A percentile compares a stretch with the other conserved stretches of the same genome.
Conservation (phyloP, 2,888 invertebrate genomes). For the Cheilosia grossa region DNA sequence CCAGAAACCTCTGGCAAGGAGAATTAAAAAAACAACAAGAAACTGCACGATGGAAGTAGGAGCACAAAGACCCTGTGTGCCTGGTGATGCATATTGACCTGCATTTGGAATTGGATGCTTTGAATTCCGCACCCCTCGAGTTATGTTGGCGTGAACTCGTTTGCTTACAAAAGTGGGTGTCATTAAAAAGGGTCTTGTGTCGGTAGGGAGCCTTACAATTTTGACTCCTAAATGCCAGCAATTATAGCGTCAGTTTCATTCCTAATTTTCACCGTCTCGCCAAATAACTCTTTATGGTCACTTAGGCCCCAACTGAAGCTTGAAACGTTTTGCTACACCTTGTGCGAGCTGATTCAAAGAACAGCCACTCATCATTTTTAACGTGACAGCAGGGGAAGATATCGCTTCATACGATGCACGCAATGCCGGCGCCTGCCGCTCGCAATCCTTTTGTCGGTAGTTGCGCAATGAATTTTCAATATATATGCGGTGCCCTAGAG, state of each 20-base stretch:
- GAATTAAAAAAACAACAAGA: conserved; percentile 30
- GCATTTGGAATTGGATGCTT: conserved; percentile 61
- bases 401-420: conserved; percentile 27
- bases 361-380: conserved; percentile 8
- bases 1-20: conserved; percentile 35
- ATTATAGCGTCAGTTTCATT: conserved; percentile 62
- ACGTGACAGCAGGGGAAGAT: conserved; percentile 17
- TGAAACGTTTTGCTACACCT: conserved; percentile 12
- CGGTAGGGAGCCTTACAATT: neutral
- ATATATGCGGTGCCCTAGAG: neutral
- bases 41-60: conserved; percentile 20
- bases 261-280: conserved; percentile 28
- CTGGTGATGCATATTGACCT: conserved; percentile 56
- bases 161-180: conserved; percentile 35
- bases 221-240: conserved; percentile 41
- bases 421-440: conserved; percentile 20
- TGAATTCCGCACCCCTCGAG: conserved; percentile 13
- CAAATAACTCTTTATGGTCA: conserved; percentile 39
- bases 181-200: conserved; percentile 34
- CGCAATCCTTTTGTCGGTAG: conserved; percentile 14
- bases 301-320: conserved; percentile 37
- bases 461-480: conserved; percentile 19
- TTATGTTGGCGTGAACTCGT: neutral
- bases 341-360: conserved; percentile 4
- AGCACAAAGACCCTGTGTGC: conserved; percentile 13